Evolutionary conservation across 2,888 invertebrate genomes (phyloP), one percentile per base, ranked within the genome.

Genomic region (Ferdinandea cuprea): DNA sequence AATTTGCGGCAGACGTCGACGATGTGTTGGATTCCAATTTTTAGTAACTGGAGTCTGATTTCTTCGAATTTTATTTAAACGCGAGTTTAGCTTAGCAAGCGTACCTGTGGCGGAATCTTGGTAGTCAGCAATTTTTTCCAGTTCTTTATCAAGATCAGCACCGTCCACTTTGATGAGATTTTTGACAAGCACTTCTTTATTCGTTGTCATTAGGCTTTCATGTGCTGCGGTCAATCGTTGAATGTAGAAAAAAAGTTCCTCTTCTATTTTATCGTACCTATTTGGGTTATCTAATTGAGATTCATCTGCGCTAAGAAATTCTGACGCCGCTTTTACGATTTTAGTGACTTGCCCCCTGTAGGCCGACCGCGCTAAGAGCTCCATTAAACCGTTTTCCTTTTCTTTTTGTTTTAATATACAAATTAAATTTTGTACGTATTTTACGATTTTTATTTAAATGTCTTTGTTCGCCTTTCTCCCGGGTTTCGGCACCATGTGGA

Each of bases 301-400:
- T 6, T 46, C 44, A 1, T 58, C 28, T 13, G 32, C 9, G 28
- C 17, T 28, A 7, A 72, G 13, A 19, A 40, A 71, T 19, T 71
- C 68, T 13, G 15, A 35, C 5, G 44, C 68, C 2, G 28, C 42
- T 4, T 58, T 58, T 3, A 37, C 44, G n/a, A 65, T 35, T 58
- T 69, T 40, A 3, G 69, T 69, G 3, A 59, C 58, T 58, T 69
- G 52, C 13, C 65, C 65, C 7, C 50, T 25, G 1, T 46, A 63
- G 21, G 68, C 58, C 9, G 48, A 17, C 32, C 58, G 37, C 13
- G 40, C 40, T 7, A 42, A 69, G n/a, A 58, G n/a, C 19, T 69
- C 58, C 58, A 69, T 52, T 17, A 6, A 9, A 17, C 15, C 4
- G 0, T 7, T 56, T 56, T 37, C n/a, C 8, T 6, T 42, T 42